Evolutionary conservation across 2,888 invertebrate species (phyloP).

Genomic region (Aelia acuminata): DNA sequence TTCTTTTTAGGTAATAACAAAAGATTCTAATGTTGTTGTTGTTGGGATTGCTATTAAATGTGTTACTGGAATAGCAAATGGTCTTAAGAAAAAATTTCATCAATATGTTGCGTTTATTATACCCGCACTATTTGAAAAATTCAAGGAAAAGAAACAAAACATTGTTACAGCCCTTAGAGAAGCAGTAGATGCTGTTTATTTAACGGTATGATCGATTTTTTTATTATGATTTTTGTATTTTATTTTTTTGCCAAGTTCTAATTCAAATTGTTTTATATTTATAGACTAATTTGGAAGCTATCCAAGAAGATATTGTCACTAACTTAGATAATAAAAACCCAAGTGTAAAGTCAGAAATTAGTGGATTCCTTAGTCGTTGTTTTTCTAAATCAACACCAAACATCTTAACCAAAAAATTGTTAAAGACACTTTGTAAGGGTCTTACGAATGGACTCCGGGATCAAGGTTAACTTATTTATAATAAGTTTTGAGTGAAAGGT

Average conservation of each 20-base stretch:
- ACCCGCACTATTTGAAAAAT: constrained; percentile 90
- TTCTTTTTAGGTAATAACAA: constrained; percentile 81
- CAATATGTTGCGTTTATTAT: constrained; percentile 85
- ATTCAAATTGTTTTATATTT: constrained; percentile 64
- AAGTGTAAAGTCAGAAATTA: constrained; percentile 88
- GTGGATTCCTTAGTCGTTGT: constrained; percentile 86
- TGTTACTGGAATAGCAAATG: constrained; percentile 84
- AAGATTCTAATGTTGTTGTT: constrained; percentile 95
- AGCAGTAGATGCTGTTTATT: constrained; percentile 90
- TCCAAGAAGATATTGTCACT: constrained; percentile 87
- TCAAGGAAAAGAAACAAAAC: constrained; percentile 95
- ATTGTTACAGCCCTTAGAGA: constrained; percentile 91
- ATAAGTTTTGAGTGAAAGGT: background rate
- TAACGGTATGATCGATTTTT: constrained; percentile 74
- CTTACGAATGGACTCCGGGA: constrained; percentile 85
- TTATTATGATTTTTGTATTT: background rate
- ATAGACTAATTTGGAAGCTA: constrained; percentile 85
- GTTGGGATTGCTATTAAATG: constrained; percentile 90
- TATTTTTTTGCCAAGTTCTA: background rate
- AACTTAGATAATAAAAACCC: constrained; percentile 94
- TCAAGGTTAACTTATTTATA: constrained; percentile 73
- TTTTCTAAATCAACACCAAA: constrained; percentile 86
- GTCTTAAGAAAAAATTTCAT: constrained; percentile 89
- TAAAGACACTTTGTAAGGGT: constrained; percentile 85
- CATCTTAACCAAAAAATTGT: constrained; percentile 88